Evolutionary conservation across 2,113 vertebrate species (phyloP), one percentile per base, ranked within the genome.

Genomic region (Alosa alosa): DNA sequence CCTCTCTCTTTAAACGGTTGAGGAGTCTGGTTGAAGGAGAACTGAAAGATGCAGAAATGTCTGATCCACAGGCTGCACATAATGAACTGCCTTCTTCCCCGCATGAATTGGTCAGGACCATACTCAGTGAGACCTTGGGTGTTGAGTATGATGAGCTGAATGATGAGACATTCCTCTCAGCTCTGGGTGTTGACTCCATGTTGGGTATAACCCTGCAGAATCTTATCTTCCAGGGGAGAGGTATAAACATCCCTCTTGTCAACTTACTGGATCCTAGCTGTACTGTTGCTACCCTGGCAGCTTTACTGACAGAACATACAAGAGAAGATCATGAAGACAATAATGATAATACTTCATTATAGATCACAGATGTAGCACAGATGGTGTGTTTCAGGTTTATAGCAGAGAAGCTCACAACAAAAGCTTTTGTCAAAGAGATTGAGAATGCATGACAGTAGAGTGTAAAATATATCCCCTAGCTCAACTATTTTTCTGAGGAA

Each of bases 161-260:
- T 86, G 94, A 96, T 41, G 92, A 94, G 0, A 92, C 91, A 0
- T 0, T 13, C 6, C 94, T 97, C 45, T 93, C 87, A 0, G 92
- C 93, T 0, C 45, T 98, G 60, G 96, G 96, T 46, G 91, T 97
- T 50, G 96, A 97, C 90, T 98, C 96, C 11, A 95, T 97, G 95
- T 92, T 96, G 90, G 96, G 96, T 31, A 95, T 96, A 95, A 96
- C 96, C 52, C 87, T 97, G 88, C 96, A 97, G 87, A 96, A 95
- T 90, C 91, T 89, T 3, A 93, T 97, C 78, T 96, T 96, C 52
- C 91, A 88, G 49, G 93, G 95, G 4, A 91, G 90, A 88, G 94
- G 93, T 50, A 91, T 97, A 64, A 95, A 95, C 83, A 90, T 98
- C 17, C 95, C 96, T 78, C 86, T 97, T 82, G 90, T 95, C 45